Conservation (phyloP, 2,797 vertebrate species). For the Spinus pinus region DNA sequence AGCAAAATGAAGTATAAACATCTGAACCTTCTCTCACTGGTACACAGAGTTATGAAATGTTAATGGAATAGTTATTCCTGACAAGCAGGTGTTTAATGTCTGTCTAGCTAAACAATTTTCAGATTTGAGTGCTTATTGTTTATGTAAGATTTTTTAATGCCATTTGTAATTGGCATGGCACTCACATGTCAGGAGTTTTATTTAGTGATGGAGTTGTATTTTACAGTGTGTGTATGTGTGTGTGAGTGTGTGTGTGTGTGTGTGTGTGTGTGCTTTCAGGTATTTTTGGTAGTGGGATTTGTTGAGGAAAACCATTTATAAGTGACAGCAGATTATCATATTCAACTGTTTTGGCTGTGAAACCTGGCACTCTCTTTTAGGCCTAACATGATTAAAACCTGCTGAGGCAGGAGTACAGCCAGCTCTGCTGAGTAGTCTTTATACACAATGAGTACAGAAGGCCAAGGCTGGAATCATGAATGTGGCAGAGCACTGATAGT, state of each 20-base stretch:
- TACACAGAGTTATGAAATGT: not conserved
- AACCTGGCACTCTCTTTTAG: not conserved
- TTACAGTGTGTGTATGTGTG: not conserved
- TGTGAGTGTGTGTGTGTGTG: too few relatives aligned
- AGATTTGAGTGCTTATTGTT: not conserved
- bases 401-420: not conserved
- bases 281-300: fast-evolving
- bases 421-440: not conserved
- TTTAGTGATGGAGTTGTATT: not conserved
- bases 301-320: not conserved
- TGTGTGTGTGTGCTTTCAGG: not conserved
- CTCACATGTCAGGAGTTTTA: not conserved
- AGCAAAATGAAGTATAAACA: not conserved
- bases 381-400: not conserved
- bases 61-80: not conserved
- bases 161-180: not conserved
- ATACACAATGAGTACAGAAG: not conserved
- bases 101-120: not conserved
- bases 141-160: not conserved
- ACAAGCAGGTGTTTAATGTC: not conserved
- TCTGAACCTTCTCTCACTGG: not conserved
- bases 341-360: not conserved
- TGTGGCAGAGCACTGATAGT: not conserved
- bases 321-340: not conserved
- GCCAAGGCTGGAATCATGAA: not conserved